These are phyloP conservation scores for Catharus bicknelli DNA, from an alignment of 2,113 vertebrate genomes.

Conservation along the genomic window DNA sequence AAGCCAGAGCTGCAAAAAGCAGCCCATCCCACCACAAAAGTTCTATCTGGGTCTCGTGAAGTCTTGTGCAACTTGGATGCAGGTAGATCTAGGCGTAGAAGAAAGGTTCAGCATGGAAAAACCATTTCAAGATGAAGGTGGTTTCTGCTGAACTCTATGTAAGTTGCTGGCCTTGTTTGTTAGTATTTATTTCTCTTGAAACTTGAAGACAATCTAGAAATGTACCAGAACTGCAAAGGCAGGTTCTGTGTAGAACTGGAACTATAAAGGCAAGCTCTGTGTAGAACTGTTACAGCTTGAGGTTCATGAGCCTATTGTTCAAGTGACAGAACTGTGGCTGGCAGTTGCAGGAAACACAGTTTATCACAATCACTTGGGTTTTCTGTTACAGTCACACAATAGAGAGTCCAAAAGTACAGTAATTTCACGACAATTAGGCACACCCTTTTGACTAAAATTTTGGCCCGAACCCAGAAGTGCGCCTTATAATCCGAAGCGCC, in stretches of 20 bases:
- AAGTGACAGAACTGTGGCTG: not conserved
- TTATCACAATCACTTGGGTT: not conserved
- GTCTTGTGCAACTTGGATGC: not conserved
- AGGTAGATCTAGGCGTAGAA: not conserved
- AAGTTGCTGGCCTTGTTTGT: not conserved
- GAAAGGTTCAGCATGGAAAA: not conserved
- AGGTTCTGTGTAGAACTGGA: too few relatives aligned
- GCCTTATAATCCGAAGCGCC: too few relatives aligned
- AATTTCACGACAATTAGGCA: too few relatives aligned
- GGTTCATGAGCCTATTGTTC: too few relatives aligned
- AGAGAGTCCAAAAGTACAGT: not conserved
- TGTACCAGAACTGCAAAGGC: not conserved
- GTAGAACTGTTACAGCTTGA: too few relatives aligned
- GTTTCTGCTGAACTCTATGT: not conserved
- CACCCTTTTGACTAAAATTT: too few relatives aligned
- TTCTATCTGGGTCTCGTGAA: not conserved
- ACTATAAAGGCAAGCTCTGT: not conserved
- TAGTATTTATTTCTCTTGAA: not conserved
- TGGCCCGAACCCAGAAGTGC: too few relatives aligned
- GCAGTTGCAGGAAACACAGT: not conserved
- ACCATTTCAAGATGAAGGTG: not conserved
- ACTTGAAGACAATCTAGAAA: not conserved
- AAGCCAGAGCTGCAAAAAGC: not conserved
- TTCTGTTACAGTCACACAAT: not conserved
- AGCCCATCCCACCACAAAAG: not conserved